Base-by-base conservation (phyloP, 2,113 vertebrate genomes). In the Ginglymostoma cirratum region DNA sequence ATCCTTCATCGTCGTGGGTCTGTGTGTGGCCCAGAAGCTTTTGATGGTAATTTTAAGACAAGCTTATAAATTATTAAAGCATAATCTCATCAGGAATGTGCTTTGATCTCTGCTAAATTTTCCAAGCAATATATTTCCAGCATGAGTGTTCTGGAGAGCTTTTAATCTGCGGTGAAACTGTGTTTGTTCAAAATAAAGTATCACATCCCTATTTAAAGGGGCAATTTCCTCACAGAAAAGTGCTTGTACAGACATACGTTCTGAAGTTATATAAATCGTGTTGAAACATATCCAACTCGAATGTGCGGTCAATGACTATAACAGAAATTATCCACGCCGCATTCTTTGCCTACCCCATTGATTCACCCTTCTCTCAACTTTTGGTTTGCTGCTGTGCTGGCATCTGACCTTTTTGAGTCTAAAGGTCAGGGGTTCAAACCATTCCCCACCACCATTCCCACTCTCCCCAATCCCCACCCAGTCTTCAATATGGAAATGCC, bases 21-120 rank as follows among this genome's bases (percentile, higher is more conserved):
- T 15, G 15, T 66, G 89, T 66, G 61, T 92, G 89, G 89, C 61
- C 89, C 52, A n/a, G 48, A 89, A 66, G 89, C 61, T 23, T 92
- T 92, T 66, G 55, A 66, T 38, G 7, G 55, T 30, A 92, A 66
- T 92, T 92, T 92, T 23, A 92, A 65, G 61, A 66, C 80, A 66
- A 92, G 89, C 34, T 92, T 65, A 92, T 92, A 92, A 92, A 92
- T 66, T 66, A 92, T 92, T 92, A 66, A 92, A 83, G 42, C 80
- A 66, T 93, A 93, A 93, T 93, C 89, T 93, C 89, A 66, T 65
- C 89, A 92, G 61, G 89, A 92, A 92, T 92, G 89, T 66, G 89
- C 89, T 92, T 92, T 92, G 89, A 92, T 92, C 89, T 15, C 38
- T 92, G 52, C 55, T 92, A 92, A 65, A 15, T 92, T 66, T 92